phyloP scores from a whole-genome alignment of 2,888 invertebrate species.

The Torymus texanus region DNA sequence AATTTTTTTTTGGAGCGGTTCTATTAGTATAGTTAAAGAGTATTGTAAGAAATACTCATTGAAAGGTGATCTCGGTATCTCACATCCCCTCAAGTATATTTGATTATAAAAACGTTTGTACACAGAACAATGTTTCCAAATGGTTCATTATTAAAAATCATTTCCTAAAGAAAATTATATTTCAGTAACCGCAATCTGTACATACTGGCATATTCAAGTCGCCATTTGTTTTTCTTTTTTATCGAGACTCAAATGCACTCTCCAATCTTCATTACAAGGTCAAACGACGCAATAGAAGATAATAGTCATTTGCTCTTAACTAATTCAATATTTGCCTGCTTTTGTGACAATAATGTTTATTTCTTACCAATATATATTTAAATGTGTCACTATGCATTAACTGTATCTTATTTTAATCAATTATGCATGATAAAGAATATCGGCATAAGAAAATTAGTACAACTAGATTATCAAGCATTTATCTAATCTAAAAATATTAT shows the following conservation, averaged over 20 bases:
- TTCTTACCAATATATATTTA: not conserved
- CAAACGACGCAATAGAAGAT: slow-evolving; percentile 19
- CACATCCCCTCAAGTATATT: no score
- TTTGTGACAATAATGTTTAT: slow-evolving; percentile 6
- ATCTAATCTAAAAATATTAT: no score
- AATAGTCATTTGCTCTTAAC: slow-evolving; percentile 15
- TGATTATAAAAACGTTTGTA: no score
- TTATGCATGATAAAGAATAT: no score
- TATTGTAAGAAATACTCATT: no score
- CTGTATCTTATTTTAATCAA: no score
- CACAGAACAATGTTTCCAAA: not conserved
- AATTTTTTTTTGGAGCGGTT: no score
- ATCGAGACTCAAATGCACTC: slow-evolving; percentile 26
- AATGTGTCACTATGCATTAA: no score
- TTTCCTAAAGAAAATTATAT: slow-evolving; percentile 8
- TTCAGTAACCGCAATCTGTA: slow-evolving; percentile 1
- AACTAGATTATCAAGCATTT: no score
- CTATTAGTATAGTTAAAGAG: no score
- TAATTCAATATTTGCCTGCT: slow-evolving; percentile 38
- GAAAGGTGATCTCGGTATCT: no score
- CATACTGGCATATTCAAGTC: slow-evolving; percentile 19
- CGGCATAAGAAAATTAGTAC: no score
- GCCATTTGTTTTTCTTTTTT: slow-evolving; percentile 22
- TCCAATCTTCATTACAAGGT: slow-evolving; percentile 14
- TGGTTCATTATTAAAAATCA: slow-evolving; percentile 29